phyloP scores from a whole-genome alignment of 2,797 vertebrate species.

The Schizopygopsis malacanthus region DNA sequence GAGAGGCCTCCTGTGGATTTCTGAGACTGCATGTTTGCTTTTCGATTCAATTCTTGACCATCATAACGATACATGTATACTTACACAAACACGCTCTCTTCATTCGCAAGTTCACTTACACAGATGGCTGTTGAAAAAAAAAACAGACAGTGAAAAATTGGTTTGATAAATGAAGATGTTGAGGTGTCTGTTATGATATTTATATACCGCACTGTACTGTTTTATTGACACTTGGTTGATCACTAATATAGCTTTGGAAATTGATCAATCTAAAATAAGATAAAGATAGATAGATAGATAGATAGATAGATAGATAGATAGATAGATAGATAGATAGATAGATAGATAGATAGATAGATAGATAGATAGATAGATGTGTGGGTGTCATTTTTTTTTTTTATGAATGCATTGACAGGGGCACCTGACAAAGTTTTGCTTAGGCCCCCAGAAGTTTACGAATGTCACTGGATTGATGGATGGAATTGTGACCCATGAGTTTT shows the following conservation, averaged over 20 bases:
- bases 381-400: background rate
- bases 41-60: constrained; percentile 10
- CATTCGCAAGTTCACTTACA: constrained; percentile 20
- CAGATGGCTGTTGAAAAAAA: constrained; percentile 27
- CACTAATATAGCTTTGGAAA: background rate
- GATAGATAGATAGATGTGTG: no score
- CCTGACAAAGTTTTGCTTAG: no score
- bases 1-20: constrained; percentile 29
- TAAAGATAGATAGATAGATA: no score
- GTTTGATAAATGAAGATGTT: background rate
- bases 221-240: background rate
- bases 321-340: no score
- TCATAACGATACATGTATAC: constrained; percentile 22
- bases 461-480: background rate
- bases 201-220: background rate
- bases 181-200: background rate
- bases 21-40: constrained; percentile 16
- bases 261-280: background rate
- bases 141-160: background rate
- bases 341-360: no score
- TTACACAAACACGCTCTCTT: constrained; percentile 34
- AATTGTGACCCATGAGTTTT: background rate
- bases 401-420: no score
- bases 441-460: background rate
- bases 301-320: no score